Conservation (phyloP, 2,113 vertebrate genomes). For the Rhodinocichla rosea region DNA sequence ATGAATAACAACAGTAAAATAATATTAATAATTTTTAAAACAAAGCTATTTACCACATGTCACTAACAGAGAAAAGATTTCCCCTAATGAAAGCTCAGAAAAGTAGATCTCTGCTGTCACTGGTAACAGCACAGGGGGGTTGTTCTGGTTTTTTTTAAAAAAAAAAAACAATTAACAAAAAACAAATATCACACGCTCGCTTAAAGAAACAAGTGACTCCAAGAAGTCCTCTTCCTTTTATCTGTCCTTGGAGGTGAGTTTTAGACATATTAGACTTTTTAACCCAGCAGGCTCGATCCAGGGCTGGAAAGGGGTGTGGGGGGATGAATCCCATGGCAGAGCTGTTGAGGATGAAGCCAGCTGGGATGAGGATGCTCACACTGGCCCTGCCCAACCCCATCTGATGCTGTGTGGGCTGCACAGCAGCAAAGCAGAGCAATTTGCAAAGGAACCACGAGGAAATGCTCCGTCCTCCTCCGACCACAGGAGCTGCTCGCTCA, state of each 20-base stretch:
- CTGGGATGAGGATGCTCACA: neutral
- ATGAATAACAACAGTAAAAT: neutral
- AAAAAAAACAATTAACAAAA: constrained; percentile 26
- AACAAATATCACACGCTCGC: constrained; percentile 51
- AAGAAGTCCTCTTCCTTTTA: constrained; percentile 66
- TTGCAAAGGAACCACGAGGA: neutral
- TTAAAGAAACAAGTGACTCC: constrained; percentile 57
- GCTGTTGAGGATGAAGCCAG: neutral
- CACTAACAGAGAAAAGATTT: constrained; percentile 68
- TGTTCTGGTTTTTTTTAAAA: neutral
- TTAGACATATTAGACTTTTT: constrained; percentile 10
- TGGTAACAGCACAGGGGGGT: constrained; percentile 41
- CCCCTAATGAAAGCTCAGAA: constrained; percentile 65
- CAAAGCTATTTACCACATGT: constrained; percentile 35
- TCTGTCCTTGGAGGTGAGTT: constrained; percentile 89
- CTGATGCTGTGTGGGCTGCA: accelerated
- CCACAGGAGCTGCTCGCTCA: constrained; percentile 19
- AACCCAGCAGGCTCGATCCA: neutral
- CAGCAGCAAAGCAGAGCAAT: accelerated
- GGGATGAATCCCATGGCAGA: neutral
- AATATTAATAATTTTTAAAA: neutral
- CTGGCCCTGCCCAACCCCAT: accelerated
- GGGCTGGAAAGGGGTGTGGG: neutral
- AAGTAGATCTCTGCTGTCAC: constrained; percentile 70
- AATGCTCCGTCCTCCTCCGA: neutral